A percentile compares a stretch with the other conserved stretches of the same genome.
These are phyloP conservation scores for Atta colombica DNA, from an alignment of 1,140 invertebrate genomes.

Conservation along the genomic window DNA sequence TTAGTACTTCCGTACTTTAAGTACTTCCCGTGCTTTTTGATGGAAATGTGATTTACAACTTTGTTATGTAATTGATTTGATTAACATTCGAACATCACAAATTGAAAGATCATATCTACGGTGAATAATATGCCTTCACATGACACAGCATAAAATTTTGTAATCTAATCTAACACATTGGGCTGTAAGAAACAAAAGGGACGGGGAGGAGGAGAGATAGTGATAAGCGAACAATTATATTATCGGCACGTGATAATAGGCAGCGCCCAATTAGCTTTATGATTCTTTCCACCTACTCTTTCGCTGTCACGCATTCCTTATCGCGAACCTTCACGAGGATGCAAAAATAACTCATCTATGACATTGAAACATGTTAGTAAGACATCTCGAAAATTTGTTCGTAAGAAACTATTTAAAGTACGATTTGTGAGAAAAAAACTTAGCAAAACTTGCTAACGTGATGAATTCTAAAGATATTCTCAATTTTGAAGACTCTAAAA, in stretches of 20 bases:
- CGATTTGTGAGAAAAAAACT: background rate
- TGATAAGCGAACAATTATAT: slow-evolving; percentile 52
- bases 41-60: background rate
- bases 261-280: slow-evolving; percentile 37
- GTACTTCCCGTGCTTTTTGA: background rate
- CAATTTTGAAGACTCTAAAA: background rate
- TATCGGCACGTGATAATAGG: slow-evolving; percentile 48
- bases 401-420: background rate
- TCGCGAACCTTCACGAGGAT: slow-evolving; percentile 18
- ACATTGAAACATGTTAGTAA: slow-evolving; percentile 33
- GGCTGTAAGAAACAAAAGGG: background rate
- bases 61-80: background rate
- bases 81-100: background rate
- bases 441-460: background rate
- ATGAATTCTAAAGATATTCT: background rate
- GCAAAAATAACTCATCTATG: slow-evolving; percentile 38
- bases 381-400: background rate
- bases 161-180: slow-evolving; percentile 32
- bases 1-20: background rate
- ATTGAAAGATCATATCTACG: background rate
- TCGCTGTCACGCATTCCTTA: slow-evolving; percentile 41
- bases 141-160: slow-evolving; percentile 13
- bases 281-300: slow-evolving; percentile 17
- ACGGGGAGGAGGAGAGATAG: background rate
- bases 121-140: background rate